phyloP scores from a whole-genome alignment of 37 sponge, comb jelly and placozoan species.

The Amphimedon queenslandica region DNA sequence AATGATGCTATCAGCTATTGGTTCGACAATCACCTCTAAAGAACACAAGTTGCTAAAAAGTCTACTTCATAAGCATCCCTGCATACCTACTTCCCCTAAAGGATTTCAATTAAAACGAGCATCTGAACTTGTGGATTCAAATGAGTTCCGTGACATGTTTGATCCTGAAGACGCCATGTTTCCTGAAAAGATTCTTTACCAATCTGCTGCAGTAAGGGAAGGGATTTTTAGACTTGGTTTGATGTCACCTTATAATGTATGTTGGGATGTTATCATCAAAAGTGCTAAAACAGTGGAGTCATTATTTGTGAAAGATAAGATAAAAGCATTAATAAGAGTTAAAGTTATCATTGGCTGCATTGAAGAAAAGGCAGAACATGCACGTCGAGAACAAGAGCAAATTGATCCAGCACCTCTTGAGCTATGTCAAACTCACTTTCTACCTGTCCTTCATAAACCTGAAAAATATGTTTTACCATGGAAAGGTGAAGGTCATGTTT shows the following conservation, averaged over 20 bases:
- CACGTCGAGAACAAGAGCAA: no score
- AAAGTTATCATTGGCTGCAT: no score
- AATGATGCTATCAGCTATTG: background rate
- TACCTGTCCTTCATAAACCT: slow-evolving; percentile 35
- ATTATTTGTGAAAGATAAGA: background rate
- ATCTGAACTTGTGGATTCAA: slow-evolving; percentile 24
- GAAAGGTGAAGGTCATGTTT: slow-evolving; percentile 26
- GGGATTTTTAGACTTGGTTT: slow-evolving; percentile 40
- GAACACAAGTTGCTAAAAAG: background rate
- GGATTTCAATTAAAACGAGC: slow-evolving; percentile 19
- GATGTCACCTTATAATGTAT: slow-evolving; percentile 10
- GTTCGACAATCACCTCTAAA: background rate
- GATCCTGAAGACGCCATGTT: slow-evolving; percentile 34
- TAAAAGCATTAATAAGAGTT: slow-evolving; percentile 16
- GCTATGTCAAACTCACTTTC: slow-evolving; percentile 20
- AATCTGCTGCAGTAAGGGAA: background rate
- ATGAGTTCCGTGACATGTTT: slow-evolving; percentile 37
- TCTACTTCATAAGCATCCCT: background rate
- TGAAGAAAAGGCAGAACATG: background rate
- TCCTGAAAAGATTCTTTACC: slow-evolving; percentile 19
- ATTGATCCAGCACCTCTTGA: no score
- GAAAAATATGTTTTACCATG: slow-evolving; percentile 17
- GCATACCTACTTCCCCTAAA: slow-evolving; percentile 50
- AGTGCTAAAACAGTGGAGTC: slow-evolving; percentile 22
- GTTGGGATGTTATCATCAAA: slow-evolving; percentile 36